Base-by-base conservation (phyloP, 1,140 invertebrate species). In the Brachionus calyciflorus region DNA sequence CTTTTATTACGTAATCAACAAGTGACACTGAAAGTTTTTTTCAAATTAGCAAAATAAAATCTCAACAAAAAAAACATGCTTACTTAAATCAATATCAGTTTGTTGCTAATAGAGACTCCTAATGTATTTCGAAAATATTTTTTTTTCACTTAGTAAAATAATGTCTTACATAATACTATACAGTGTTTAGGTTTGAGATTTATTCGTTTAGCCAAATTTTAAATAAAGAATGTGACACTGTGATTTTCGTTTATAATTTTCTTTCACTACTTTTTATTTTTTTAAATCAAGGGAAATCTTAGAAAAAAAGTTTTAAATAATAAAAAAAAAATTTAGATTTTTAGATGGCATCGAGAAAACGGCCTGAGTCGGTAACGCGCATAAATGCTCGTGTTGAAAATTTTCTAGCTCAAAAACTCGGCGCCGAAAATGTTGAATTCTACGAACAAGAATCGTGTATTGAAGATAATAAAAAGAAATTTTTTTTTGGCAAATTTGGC, bases 101-200 rank as follows among this genome's bases (percentile, higher is more conserved):
- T 60, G 60, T 65, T 65, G 60, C 60, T 41, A 65, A 44, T 65
- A 65, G 60, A 65, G 60, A 65, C 60, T 65, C 40, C 60, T 44
- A 65, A 65, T 65, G 60, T 65, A 65, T 12, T 65, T 65, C 17
- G 33, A 63, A 33, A 37, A 37, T 28, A 57, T n/a, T 33, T 40
- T 19, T 63, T n/a, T n/a, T n/a, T n/a, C n/a, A 63, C 51, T 40
- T 9, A 60, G 55, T 60, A 33, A 60, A 37, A 33, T 33, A 37
- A 60, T 60, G 55, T 60, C 55, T 60, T 60, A 60, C 55, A 60
- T 60, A 60, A 60, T 60, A 30, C 19, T 33, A 17, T 33, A 60
- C 55, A 60, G 30, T 60, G 55, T 60, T 60, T 60, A 60, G 55
- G 21, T 65, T 65, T 44, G 44, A 44, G 33, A 28, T 24, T 44